These are phyloP conservation scores for Argyrosomus regius DNA, from an alignment of 2,797 vertebrate species.

Conservation along the genomic window DNA sequence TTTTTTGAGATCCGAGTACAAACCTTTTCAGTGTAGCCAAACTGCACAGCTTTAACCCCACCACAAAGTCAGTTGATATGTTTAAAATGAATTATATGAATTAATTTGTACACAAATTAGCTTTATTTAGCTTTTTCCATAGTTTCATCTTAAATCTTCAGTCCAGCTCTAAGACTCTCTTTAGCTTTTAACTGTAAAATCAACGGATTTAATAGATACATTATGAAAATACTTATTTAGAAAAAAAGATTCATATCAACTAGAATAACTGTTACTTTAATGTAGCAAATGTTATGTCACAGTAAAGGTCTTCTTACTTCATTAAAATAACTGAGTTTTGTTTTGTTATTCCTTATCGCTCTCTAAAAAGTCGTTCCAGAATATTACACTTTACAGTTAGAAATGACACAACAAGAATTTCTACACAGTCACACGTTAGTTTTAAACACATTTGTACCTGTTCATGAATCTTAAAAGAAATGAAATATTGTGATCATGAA, in stretches of 20 bases:
- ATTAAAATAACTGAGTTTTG: not conserved
- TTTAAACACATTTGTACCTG: not conserved
- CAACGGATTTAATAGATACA: not conserved
- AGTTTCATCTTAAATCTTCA: too few relatives aligned
- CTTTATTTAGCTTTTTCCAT: not conserved
- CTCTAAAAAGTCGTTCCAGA: too few relatives aligned
- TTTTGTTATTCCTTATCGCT: not conserved
- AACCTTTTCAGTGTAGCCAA: not conserved
- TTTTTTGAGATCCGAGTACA: not conserved
- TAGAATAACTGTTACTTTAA: not conserved
- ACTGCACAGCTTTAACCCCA: not conserved
- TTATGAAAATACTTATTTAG: not conserved
- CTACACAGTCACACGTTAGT: too few relatives aligned
- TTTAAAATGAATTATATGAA: slow-evolving; percentile 6
- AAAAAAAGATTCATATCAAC: not conserved
- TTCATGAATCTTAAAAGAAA: not conserved
- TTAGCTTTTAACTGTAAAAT: not conserved
- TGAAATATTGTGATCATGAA: not conserved
- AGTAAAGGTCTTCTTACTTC: not conserved
- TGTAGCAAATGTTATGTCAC: not conserved
- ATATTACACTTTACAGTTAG: too few relatives aligned
- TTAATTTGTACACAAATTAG: not conserved
- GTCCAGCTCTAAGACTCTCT: not conserved
- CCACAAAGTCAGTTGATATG: not conserved
- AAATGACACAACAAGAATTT: too few relatives aligned